A percentile compares a stretch with the other conserved stretches of the same genome.
Conservation (phyloP, 2,797 vertebrate genomes). For the Denticeps clupeoides region DNA sequence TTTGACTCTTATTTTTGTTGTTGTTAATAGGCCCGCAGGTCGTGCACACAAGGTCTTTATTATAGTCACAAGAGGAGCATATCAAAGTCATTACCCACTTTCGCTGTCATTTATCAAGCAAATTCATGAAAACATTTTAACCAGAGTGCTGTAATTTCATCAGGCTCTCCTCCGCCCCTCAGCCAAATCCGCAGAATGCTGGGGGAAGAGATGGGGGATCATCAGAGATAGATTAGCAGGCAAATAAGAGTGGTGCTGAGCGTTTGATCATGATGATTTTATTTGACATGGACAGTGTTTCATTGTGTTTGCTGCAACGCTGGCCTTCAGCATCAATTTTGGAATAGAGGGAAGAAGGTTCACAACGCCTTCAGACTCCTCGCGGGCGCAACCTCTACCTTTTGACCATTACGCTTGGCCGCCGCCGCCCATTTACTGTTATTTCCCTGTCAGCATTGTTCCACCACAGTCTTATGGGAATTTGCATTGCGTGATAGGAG, state of each 20-base stretch:
- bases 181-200: constrained; percentile 12
- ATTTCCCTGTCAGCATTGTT: too few species aligned
- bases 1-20: not conserved
- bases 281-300: constrained; percentile 28
- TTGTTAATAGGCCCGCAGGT: constrained; percentile 24
- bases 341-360: constrained; percentile 5
- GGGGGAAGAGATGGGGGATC: constrained; percentile 19
- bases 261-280: constrained; percentile 29
- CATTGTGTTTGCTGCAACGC: constrained; percentile 27
- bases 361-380: too few species aligned
- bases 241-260: constrained; percentile 11
- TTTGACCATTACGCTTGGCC: too few species aligned
- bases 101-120: constrained; percentile 42
- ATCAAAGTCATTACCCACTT: constrained; percentile 50
- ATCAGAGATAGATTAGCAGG: constrained; percentile 24
- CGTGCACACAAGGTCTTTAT: constrained; percentile 43
- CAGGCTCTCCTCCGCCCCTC: constrained; percentile 2
- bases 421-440: too few species aligned
- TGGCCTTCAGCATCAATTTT: constrained; percentile 18
- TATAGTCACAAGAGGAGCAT: constrained; percentile 58
- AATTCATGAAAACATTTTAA: constrained; percentile 22
- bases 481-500: too few species aligned
- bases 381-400: too few species aligned
- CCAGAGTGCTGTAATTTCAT: constrained; percentile 19
- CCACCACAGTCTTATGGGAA: too few species aligned